A percentile compares a stretch with the other conserved stretches of the same genome.
phyloP scores from a whole-genome alignment of 2,888 invertebrate species.

The Acleris holmiana region DNA sequence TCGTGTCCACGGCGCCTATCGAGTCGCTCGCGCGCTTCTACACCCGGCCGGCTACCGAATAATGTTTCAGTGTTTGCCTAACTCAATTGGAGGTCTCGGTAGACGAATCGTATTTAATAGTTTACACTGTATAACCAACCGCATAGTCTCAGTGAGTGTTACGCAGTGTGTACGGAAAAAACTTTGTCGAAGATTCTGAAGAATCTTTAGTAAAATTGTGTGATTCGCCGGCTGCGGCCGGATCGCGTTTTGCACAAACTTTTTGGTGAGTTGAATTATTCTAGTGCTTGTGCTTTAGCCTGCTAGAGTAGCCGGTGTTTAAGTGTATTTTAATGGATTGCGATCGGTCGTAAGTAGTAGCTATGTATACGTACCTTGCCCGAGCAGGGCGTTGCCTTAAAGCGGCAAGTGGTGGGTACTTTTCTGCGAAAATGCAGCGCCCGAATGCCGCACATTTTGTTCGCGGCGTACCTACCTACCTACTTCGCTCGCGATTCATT shows the following conservation, averaged over 20 bases:
- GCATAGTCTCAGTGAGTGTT: conserved; percentile 84
- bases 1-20: conserved; percentile 79
- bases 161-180: conserved; percentile 85
- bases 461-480: conserved; percentile 4
- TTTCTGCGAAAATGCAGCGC: conserved; percentile 40
- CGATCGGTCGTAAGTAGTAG: conserved; percentile 16
- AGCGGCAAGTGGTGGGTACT: conserved; percentile 34
- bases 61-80: conserved; percentile 84
- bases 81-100: conserved; percentile 83
- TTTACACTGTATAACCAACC: conserved; percentile 81
- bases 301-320: conserved; percentile 5
- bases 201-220: conserved; percentile 84
- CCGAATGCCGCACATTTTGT: conserved; percentile 32
- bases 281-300: conserved; percentile 29
- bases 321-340: conserved; percentile 11
- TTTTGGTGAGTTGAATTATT: conserved; percentile 71
- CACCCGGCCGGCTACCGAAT: conserved; percentile 83
- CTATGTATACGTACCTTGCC: conserved; percentile 27
- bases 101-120: conserved; percentile 81
- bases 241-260: conserved; percentile 81
- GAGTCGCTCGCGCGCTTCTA: conserved; percentile 80
- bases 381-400: conserved; percentile 39
- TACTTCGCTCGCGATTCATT: neutral
- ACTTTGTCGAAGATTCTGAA: conserved; percentile 85
- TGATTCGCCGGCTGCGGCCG: conserved; percentile 79